Evolutionary conservation across 2,797 vertebrate species (phyloP), one percentile per base, ranked within the genome.

Genomic region (Cossypha caffra): DNA sequence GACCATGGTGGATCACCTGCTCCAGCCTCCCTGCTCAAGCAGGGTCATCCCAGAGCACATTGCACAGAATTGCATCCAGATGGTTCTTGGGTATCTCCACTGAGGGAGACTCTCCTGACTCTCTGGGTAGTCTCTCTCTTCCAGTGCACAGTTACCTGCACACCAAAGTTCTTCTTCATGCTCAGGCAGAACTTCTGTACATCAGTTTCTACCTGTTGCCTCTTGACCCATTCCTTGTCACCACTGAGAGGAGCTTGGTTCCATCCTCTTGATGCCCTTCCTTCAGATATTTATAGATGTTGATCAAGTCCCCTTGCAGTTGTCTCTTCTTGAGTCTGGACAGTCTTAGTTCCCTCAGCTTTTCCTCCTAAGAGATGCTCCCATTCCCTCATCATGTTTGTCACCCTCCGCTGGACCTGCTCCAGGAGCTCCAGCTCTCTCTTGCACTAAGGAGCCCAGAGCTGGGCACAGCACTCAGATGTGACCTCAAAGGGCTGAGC

Each of bases 381-480:
- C 17, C 48, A 7, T 42, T 1, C 5, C 2, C 17, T 21, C 13
- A 51, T 15, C 3, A 23, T 35, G 16, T 80, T 63, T 5, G 5
- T 54, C 15, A 11, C 7, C 1, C 5, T 54, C 15, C 33, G 24
- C 35, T 72, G n/a, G 6, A 54, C 23, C 12, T 1, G 0, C 11
- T 63, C 7, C 1, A 51, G 10, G 11, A 55, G 9, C 11, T 59
- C 3, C 17, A 5, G 16, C 17, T 63, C 45, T 8, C 4, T 40
- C 69, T 40, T 37, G 7, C 4, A 24, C 2, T 37, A 47, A 9
- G 26, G 23, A 19, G 7, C 7, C 17, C 33, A 69, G 35, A 74
- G 4, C 9, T 33, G 11, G 11, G 35, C 1, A 7, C 54, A 63
- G 16, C 11, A 50, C 28, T 55, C 23, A 55, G 37, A 42, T 10